Percentiles rank a stretch among this genome's conserved stretches.
These are phyloP conservation scores for Hylaeus anthracinus DNA, from an alignment of 1,140 invertebrate species.

Conservation along the genomic window DNA sequence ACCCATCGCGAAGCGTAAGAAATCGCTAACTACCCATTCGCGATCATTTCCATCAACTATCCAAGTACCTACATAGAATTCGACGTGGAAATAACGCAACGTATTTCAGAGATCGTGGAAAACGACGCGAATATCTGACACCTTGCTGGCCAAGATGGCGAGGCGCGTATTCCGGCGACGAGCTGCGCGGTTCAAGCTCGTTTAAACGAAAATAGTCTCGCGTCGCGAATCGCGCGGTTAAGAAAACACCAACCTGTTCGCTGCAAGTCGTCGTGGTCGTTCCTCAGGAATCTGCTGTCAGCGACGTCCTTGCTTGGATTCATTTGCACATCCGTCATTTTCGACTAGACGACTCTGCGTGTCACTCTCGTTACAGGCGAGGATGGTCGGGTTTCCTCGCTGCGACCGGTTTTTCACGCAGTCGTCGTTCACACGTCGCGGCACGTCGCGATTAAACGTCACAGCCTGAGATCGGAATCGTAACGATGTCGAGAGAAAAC, in stretches of 20 bases:
- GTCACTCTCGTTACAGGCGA: neutral
- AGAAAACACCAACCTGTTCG: slow-evolving; percentile 71
- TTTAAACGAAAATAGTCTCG: slow-evolving; percentile 25
- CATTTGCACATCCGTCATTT: slow-evolving; percentile 81
- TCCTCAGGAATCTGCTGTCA: slow-evolving; percentile 76
- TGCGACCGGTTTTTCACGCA: slow-evolving; percentile 35
- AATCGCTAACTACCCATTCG: accelerated
- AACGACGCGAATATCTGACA: neutral
- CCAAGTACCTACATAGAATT: no score
- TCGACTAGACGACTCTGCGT: slow-evolving; percentile 14
- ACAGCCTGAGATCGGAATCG: slow-evolving; percentile 40
- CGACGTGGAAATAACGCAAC: neutral
- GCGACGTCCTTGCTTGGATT: slow-evolving; percentile 65
- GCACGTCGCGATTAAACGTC: slow-evolving; percentile 4
- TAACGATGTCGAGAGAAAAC: neutral
- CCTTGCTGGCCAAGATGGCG: slow-evolving; percentile 50
- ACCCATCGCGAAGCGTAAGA: neutral
- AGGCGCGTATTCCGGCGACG: slow-evolving; percentile 10
- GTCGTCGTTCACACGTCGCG: slow-evolving; percentile 49
- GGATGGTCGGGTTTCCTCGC: neutral
- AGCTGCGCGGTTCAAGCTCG: neutral
- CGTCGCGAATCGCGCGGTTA: neutral
- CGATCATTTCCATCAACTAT: neutral
- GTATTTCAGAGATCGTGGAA: no score
- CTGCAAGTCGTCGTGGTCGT: slow-evolving; percentile 63